These are phyloP conservation scores for Rana temporaria DNA, from an alignment of 2,113 vertebrate species.

Conservation along the genomic window DNA sequence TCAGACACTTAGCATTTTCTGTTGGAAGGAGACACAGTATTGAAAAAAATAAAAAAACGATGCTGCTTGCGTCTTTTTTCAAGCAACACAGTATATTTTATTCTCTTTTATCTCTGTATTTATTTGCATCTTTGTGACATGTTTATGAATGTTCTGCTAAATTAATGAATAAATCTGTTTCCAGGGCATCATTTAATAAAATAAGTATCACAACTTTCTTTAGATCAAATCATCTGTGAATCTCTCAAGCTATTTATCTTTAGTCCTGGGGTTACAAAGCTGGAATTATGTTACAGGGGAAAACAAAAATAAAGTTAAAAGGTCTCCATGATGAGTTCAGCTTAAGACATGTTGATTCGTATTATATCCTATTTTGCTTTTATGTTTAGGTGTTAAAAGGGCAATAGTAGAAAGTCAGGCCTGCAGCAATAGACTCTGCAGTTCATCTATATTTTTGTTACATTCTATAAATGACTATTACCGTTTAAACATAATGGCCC, in stretches of 20 bases:
- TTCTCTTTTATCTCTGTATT: conserved; percentile 17
- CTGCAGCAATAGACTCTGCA: not conserved
- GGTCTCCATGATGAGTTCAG: not conserved
- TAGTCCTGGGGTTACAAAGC: not conserved
- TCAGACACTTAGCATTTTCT: too few relatives aligned
- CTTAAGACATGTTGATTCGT: not conserved
- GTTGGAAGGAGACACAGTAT: too few relatives aligned
- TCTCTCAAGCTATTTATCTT: conserved; percentile 1
- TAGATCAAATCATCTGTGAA: conserved; percentile 6
- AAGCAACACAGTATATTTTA: not conserved
- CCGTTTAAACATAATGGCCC: too few relatives aligned
- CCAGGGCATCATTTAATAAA: conserved; percentile 29
- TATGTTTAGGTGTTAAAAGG: not conserved
- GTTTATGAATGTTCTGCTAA: conserved; percentile 2
- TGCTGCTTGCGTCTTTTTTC: too few relatives aligned
- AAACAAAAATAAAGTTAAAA: conserved; percentile 25
- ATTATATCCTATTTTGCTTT: too few relatives aligned
- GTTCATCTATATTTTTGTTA: not conserved
- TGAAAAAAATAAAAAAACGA: too few relatives aligned
- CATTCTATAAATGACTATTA: not conserved
- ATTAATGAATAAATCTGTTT: conserved; percentile 29
- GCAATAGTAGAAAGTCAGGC: not conserved
- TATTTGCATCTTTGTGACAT: conserved; percentile 4
- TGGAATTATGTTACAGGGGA: not conserved
- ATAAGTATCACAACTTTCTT: not conserved